Conservation (phyloP, 2,888 invertebrate species). For the Ferrisia virgata region DNA sequence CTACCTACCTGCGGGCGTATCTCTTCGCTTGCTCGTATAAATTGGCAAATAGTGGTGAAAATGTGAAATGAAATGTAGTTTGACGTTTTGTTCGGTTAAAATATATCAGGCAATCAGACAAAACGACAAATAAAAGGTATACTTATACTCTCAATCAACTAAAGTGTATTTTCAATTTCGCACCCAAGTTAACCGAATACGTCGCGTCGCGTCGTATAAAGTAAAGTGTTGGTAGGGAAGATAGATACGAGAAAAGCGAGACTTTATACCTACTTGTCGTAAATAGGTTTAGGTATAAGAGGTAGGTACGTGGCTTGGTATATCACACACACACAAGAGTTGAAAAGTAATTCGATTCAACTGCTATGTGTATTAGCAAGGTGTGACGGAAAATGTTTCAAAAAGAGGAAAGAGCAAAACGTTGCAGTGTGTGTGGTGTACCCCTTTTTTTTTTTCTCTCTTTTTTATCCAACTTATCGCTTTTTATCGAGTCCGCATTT, state of each 20-base stretch:
- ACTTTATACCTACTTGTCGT: background rate
- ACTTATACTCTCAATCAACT: background rate
- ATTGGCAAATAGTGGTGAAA: background rate
- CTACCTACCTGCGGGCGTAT: too few species aligned
- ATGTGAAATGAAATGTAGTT: background rate
- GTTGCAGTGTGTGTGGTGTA: background rate
- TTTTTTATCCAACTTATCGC: too few species aligned
- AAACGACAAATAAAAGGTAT: background rate
- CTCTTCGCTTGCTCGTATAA: too few species aligned
- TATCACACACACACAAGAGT: too few species aligned
- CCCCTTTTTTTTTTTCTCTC: too few species aligned
- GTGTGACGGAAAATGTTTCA: background rate
- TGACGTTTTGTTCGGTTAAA: background rate
- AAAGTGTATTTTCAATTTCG: slow-evolving; percentile 5
- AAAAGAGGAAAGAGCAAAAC: background rate
- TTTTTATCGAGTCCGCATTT: background rate
- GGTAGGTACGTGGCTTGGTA: too few species aligned
- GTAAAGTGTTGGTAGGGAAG: too few species aligned
- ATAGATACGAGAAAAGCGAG: background rate
- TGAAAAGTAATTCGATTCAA: background rate
- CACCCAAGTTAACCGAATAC: background rate
- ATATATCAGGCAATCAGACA: background rate
- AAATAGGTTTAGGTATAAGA: background rate
- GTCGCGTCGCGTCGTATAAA: too few species aligned
- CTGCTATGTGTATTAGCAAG: too few species aligned